Evolutionary conservation across 2,888 invertebrate genomes (phyloP).

Genomic region (Sinodicranocentrus sp.): DNA sequence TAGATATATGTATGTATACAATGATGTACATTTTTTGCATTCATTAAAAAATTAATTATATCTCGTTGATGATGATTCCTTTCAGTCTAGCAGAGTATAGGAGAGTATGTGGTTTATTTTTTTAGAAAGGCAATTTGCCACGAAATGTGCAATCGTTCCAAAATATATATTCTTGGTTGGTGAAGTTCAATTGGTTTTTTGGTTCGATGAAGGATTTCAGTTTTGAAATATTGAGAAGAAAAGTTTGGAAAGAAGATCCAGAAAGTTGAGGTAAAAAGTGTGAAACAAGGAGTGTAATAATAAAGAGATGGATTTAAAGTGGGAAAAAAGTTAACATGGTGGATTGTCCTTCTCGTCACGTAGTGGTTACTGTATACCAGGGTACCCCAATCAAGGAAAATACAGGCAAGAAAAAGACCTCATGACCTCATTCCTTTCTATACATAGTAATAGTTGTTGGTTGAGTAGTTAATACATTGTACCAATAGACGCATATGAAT

Average conservation of each 20-base stretch:
- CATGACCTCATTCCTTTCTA: slow-evolving; percentile 68
- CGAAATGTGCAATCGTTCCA: slow-evolving; percentile 14
- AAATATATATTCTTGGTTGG: neutral
- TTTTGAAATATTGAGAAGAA: too few species aligned
- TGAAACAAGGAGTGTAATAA: slow-evolving; percentile 16
- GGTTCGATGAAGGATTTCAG: slow-evolving; percentile 21
- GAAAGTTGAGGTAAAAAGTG: too few species aligned
- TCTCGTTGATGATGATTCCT: slow-evolving; percentile 58
- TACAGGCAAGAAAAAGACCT: slow-evolving; percentile 65
- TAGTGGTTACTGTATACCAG: slow-evolving; percentile 47
- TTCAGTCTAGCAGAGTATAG: slow-evolving; percentile 24
- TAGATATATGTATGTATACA: too few species aligned
- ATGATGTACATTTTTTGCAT: slow-evolving; percentile 39
- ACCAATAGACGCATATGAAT: slow-evolving; percentile 47
- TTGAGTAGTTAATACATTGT: slow-evolving; percentile 64
- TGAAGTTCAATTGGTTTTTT: neutral
- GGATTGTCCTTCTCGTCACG: slow-evolving; percentile 67
- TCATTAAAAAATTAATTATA: slow-evolving; percentile 45
- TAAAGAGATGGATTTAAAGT: slow-evolving; percentile 10
- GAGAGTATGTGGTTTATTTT: slow-evolving; percentile 30
- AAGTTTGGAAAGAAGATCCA: too few species aligned
- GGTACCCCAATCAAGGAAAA: slow-evolving; percentile 60
- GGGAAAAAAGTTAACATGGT: slow-evolving; percentile 42
- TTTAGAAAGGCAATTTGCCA: slow-evolving; percentile 51
- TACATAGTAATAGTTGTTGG: slow-evolving; percentile 59